Conservation (phyloP, 2,888 invertebrate species). For the Podabrus alpinus region DNA sequence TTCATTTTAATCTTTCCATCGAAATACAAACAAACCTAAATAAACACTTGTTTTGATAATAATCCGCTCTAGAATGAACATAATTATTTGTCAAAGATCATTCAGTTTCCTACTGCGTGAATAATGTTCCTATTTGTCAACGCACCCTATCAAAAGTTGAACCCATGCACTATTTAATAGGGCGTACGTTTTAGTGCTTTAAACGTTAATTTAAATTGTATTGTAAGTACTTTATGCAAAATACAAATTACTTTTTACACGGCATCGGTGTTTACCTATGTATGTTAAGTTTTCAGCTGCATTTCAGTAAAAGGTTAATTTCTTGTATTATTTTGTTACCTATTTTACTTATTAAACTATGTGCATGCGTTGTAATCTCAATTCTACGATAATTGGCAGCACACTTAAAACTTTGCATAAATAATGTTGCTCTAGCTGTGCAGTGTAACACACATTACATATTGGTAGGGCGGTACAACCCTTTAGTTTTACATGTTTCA, state of each 20-base stretch:
- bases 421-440: conserved; percentile 20
- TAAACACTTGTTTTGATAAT: conserved; percentile 53
- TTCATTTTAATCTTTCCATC: conserved; percentile 56
- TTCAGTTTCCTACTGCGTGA: conserved; percentile 38
- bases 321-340: background rate
- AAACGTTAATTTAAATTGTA: conserved; percentile 48
- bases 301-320: background rate
- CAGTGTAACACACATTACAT: conserved; percentile 43
- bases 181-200: conserved; percentile 29
- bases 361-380: background rate
- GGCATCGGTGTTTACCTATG: conserved; percentile 36
- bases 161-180: conserved; percentile 26
- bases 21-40: conserved; percentile 53
- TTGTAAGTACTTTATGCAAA: conserved; percentile 45
- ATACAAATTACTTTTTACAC: conserved; percentile 49
- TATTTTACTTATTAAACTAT: background rate
- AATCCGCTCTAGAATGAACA: conserved; percentile 44
- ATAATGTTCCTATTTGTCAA: conserved; percentile 44
- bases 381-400: background rate
- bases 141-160: conserved; percentile 32
- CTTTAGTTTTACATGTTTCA: conserved; percentile 51
- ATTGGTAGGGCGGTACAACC: conserved; percentile 49
- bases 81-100: conserved; percentile 53
- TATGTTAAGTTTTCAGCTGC: background rate
- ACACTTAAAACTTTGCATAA: conserved; percentile 14